A percentile compares a stretch with the other conserved stretches of the same genome.
These are phyloP conservation scores for Tachyglossus aculeatus DNA, from an alignment of 2,797 vertebrate genomes.

Conservation along the genomic window DNA sequence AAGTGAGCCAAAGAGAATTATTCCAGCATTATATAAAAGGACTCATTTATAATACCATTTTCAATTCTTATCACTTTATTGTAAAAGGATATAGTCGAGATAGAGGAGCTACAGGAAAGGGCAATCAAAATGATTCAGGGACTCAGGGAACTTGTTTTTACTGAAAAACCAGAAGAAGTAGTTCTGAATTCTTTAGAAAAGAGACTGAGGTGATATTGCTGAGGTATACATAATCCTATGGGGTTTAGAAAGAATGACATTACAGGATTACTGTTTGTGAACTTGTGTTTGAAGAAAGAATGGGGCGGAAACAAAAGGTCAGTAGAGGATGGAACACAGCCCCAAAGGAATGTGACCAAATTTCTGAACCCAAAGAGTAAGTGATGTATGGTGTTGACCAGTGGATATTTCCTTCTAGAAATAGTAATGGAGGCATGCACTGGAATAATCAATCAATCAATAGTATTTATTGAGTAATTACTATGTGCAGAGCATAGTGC, in stretches of 20 bases:
- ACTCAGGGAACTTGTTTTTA: not conserved
- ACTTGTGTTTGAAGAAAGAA: slow-evolving; percentile 45
- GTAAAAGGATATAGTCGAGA: slow-evolving; percentile 11
- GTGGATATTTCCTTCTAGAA: slow-evolving; percentile 44
- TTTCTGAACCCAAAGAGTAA: slow-evolving; percentile 41
- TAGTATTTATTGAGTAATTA: too few species aligned
- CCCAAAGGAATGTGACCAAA: slow-evolving; percentile 26
- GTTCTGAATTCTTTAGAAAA: slow-evolving; percentile 18
- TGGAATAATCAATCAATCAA: too few species aligned
- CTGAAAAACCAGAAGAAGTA: slow-evolving; percentile 36
- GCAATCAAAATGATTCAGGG: slow-evolving; percentile 16
- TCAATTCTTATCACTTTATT: slow-evolving; percentile 41
- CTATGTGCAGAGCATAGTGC: too few species aligned
- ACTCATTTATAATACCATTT: slow-evolving; percentile 34
- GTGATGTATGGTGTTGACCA: slow-evolving; percentile 32
- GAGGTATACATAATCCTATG: slow-evolving; percentile 5
- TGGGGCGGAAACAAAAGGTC: slow-evolving; percentile 49
- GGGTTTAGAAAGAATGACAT: slow-evolving; percentile 36
- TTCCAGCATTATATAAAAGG: slow-evolving; percentile 20
- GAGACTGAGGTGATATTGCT: slow-evolving; percentile 15
- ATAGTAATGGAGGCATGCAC: too few species aligned
- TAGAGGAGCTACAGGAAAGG: slow-evolving; percentile 25
- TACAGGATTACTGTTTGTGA: slow-evolving; percentile 15
- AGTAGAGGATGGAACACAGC: slow-evolving; percentile 33
- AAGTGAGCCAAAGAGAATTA: slow-evolving; percentile 52